A percentile compares a stretch with the other conserved stretches of the same genome.
phyloP scores from a whole-genome alignment of 1,140 invertebrate species.

The Drosophila subpulchrella region DNA sequence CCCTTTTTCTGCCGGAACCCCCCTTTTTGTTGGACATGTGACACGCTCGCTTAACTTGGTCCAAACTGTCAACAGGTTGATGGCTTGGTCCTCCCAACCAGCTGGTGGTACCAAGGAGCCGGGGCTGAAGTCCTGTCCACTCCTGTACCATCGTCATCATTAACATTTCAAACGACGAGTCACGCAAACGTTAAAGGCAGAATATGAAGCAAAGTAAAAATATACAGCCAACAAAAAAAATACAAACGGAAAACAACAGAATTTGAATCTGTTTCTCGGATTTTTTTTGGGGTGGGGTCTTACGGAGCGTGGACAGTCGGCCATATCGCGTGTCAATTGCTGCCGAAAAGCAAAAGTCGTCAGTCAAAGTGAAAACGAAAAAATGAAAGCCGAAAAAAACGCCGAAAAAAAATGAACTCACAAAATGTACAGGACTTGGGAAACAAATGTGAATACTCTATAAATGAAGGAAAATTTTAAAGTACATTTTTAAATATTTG shows the following conservation, averaged over 20 bases:
- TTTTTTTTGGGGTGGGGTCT: not conserved
- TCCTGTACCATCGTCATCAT: slow-evolving; percentile 40
- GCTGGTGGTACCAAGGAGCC: not conserved
- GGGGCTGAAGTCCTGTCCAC: slow-evolving; percentile 2
- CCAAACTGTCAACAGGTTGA: slow-evolving; percentile 67
- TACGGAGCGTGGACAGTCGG: slow-evolving; percentile 5
- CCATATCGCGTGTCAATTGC: slow-evolving; percentile 78
- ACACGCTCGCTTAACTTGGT: slow-evolving; percentile 53
- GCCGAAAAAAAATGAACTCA: slow-evolving; percentile 13
- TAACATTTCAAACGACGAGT: slow-evolving; percentile 60
- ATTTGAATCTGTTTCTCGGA: slow-evolving; percentile 8
- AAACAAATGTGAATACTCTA: slow-evolving; percentile 7
- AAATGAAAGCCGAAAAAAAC: slow-evolving; percentile 21
- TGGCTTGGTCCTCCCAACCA: slow-evolving; percentile 3
- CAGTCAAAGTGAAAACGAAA: slow-evolving; percentile 59
- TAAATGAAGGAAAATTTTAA: not conserved
- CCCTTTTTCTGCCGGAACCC: not conserved
- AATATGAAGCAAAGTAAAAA: slow-evolving; percentile 17
- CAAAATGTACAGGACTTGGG: not conserved
- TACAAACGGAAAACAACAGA: not conserved
- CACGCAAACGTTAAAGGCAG: slow-evolving; percentile 33
- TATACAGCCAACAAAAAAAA: slow-evolving; percentile 9
- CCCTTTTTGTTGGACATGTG: slow-evolving; percentile 47
- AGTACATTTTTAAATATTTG: not conserved
- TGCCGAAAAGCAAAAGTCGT: slow-evolving; percentile 65